Conservation (phyloP, 2,113 vertebrate genomes). For the Ascaphus truei region DNA sequence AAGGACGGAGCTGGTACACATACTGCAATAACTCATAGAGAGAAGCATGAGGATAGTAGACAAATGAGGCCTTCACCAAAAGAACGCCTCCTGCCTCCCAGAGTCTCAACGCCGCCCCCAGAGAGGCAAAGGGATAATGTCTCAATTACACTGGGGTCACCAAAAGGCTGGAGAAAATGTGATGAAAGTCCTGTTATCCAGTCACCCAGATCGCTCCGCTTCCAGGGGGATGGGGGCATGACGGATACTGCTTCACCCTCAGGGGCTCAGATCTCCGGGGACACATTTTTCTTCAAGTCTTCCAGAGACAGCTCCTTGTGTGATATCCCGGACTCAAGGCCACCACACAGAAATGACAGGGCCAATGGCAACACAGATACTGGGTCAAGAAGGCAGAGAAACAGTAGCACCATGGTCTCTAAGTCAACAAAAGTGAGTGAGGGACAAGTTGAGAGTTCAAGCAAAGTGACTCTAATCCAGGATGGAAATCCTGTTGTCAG, state of each 20-base stretch:
- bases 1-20: neutral
- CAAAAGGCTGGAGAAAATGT: conserved; percentile 29
- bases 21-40: neutral
- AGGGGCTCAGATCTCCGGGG: neutral
- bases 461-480: neutral
- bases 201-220: neutral
- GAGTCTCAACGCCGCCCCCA: neutral
- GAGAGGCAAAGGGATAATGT: neutral
- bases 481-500: neutral
- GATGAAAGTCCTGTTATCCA: neutral
- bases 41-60: neutral
- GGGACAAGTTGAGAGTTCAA: neutral
- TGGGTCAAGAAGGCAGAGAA: neutral
- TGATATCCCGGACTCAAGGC: neutral
- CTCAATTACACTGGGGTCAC: neutral
- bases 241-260: neutral
- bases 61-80: neutral
- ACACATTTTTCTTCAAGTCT: neutral
- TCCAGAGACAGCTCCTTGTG: neutral
- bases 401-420: neutral
- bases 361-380: neutral
- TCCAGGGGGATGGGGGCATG: neutral
- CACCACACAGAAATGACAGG: neutral
- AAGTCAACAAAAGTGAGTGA: neutral
- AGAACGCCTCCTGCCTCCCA: neutral